Conservation (phyloP, 2,797 vertebrate genomes). For the Gymnoscopelus microlampas region DNA sequence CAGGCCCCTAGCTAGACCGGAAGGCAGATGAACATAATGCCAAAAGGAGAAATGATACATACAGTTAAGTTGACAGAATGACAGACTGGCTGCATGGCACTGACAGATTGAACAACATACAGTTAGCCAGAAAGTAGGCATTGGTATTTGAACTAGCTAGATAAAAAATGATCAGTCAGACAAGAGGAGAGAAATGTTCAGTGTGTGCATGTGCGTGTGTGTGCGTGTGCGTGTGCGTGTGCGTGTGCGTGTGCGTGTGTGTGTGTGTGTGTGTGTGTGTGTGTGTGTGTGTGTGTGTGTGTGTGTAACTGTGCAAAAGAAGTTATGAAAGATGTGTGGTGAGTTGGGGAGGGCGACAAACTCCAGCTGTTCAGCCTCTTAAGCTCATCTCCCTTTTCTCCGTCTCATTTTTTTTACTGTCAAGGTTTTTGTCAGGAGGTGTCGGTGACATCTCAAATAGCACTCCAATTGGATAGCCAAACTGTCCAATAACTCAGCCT, state of each 20-base stretch:
- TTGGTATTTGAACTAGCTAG: conserved; percentile 31
- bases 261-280: background rate
- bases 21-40: conserved; percentile 33
- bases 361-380: conserved; percentile 54
- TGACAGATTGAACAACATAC: conserved; percentile 23
- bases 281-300: conserved; percentile 16
- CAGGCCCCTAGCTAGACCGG: background rate
- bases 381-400: conserved; percentile 32
- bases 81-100: conserved; percentile 15
- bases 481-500: conserved; percentile 47
- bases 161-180: background rate
- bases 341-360: conserved; percentile 40
- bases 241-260: too few species aligned
- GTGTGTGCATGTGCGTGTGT: too few species aligned
- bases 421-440: conserved; percentile 39
- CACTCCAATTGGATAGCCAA: conserved; percentile 35
- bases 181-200: background rate
- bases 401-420: conserved; percentile 55
- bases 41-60: conserved; percentile 31
- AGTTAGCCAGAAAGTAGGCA: conserved; percentile 48
- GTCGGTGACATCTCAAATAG: conserved; percentile 21
- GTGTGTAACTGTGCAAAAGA: background rate
- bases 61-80: conserved; percentile 30
- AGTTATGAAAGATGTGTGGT: conserved; percentile 8
- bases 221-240: too few species aligned